Conservation (phyloP, 2,113 vertebrate genomes). For the Sprattus sprattus region DNA sequence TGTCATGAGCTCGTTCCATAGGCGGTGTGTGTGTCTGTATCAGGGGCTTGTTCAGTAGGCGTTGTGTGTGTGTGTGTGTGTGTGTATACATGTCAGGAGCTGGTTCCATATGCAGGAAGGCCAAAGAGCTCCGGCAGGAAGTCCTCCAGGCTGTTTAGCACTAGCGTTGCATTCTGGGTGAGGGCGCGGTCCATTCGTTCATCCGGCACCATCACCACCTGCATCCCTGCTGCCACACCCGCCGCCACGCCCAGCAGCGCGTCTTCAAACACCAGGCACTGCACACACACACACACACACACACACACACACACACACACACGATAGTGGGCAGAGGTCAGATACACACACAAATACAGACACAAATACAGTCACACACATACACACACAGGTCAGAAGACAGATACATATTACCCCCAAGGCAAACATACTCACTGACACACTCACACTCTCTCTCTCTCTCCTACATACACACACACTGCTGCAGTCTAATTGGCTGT, state of each 20-base stretch:
- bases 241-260: slow-evolving; percentile 84
- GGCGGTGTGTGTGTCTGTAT: background rate
- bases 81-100: background rate
- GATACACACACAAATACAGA: background rate
- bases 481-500: background rate
- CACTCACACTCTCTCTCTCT: background rate
- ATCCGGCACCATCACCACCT: slow-evolving; percentile 91
- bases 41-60: no score
- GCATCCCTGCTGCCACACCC: slow-evolving; percentile 83
- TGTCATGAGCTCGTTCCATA: no score
- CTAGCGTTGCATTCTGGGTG: slow-evolving; percentile 74
- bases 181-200: slow-evolving; percentile 71
- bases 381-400: background rate
- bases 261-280: slow-evolving; percentile 96
- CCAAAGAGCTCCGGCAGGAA: slow-evolving; percentile 84
- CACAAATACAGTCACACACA: background rate
- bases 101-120: slow-evolving; percentile 76
- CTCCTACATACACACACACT: background rate
- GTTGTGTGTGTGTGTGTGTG: background rate
- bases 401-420: background rate
- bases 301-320: background rate
- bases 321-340: background rate
- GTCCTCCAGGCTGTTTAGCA: slow-evolving; percentile 80
- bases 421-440: background rate
- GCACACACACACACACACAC: background rate